Evolutionary conservation across 2,797 vertebrate genomes (phyloP).

Genomic region (Fratercula arctica): DNA sequence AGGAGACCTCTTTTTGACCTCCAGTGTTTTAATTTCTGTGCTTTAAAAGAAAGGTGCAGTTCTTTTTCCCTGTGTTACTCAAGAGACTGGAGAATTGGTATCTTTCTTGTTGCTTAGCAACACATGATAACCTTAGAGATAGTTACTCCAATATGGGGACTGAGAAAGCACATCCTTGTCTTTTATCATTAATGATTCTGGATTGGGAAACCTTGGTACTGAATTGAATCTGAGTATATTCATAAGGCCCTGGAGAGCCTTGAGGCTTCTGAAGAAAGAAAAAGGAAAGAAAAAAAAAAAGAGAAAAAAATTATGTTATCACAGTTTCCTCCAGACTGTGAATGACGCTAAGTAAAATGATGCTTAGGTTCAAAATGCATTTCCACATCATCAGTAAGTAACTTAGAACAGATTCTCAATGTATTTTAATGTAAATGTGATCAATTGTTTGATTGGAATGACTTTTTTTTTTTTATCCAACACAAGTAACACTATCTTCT

Average conservation of each 20-base stretch:
- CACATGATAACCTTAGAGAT: neutral
- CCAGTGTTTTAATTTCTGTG: neutral
- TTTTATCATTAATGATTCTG: neutral
- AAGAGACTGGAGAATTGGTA: neutral
- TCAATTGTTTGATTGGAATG: neutral
- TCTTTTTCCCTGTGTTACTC: neutral
- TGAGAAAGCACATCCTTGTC: neutral
- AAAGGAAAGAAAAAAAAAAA: too few species aligned
- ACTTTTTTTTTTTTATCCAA: neutral
- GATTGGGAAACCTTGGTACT: neutral
- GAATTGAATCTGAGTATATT: neutral
- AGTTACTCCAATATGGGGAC: neutral
- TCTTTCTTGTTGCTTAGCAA: slow-evolving; percentile 48
- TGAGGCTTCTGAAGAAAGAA: neutral
- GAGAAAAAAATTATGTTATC: neutral
- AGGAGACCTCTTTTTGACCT: neutral
- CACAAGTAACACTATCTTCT: neutral
- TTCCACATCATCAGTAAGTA: neutral
- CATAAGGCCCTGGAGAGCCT: neutral
- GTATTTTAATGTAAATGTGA: neutral
- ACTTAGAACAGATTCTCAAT: neutral
- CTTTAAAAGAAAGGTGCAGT: neutral
- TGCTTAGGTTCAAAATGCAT: neutral
- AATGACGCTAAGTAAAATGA: neutral
- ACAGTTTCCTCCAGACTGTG: neutral